Conservation (phyloP, 2,797 vertebrate genomes). For the Muraenolepis orangiensis region DNA sequence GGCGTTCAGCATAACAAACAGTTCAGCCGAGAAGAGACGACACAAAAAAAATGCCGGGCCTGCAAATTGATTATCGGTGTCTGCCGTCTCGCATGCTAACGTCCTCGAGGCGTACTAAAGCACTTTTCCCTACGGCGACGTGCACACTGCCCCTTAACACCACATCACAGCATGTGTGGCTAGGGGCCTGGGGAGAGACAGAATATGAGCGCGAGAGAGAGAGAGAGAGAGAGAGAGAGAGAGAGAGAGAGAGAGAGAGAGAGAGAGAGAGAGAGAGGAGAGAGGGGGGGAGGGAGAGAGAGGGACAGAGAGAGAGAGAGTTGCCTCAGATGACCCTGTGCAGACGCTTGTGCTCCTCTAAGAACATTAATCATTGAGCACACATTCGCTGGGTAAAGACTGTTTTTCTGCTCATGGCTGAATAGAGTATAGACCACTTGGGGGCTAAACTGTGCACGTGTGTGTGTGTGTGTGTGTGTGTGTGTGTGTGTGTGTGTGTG, state of each 20-base stretch:
- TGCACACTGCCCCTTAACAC: constrained; percentile 5
- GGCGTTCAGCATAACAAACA: neutral
- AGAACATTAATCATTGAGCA: too few relatives aligned
- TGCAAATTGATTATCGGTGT: neutral
- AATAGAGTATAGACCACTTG: too few relatives aligned
- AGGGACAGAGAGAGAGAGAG: neutral
- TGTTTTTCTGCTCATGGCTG: too few relatives aligned
- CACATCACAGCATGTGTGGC: neutral
- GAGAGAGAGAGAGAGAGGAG: too few relatives aligned
- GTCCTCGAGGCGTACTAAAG: constrained; percentile 15
- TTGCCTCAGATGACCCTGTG: too few relatives aligned
- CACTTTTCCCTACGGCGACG: constrained; percentile 23
- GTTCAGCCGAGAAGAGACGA: neutral
- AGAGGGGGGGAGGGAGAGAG: neutral
- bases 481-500: neutral
- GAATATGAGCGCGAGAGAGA: too few relatives aligned
- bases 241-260: neutral
- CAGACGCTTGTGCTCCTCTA: too few relatives aligned
- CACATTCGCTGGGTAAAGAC: too few relatives aligned
- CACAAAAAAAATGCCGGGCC: neutral
- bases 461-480: neutral
- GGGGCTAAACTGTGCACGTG: neutral
- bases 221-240: neutral
- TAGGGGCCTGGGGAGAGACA: neutral
- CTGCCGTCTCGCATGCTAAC: neutral